Base-by-base conservation (phyloP, 2,888 invertebrate genomes). In the Mimumesa dahlbomi region DNA sequence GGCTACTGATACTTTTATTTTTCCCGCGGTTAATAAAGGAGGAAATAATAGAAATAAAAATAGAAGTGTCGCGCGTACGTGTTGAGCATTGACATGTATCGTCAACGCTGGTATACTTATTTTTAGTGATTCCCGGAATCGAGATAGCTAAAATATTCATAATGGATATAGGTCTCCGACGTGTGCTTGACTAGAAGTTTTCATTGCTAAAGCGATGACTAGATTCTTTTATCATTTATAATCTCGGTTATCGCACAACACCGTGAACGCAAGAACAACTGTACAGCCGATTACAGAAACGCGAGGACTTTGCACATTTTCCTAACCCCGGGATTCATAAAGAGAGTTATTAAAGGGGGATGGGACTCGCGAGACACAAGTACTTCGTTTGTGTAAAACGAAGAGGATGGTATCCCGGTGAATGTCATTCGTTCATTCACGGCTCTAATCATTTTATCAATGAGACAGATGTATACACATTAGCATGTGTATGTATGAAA, bases 111-210 rank as follows among this genome's bases (percentile, higher is more conserved):
- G 38, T 29, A 22, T 50, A 57, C 34, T 61, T 70, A 70, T 52
- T 57, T 57, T 52, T 43, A 52, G 56, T 36, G 31, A 31, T 57
- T 53, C 57, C 25, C 14, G 13, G 46, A 70, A 57, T 61, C 25
- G 25, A 40, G 43, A 40, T 21, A 45, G 22, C 54, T 54, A 11
- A 59, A 50, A 45, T 18, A 59, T 59, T 31, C 31, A 58, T 38
- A 31, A 29, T 36, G 38, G 6, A 43, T 45, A 53, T 54, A 59
- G 18, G 38, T 43, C n/a, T n/a, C 9, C 25, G 21, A 46, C n/a
- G n/a, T n/a, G n/a, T n/a, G n/a, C n/a, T 48, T 19, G 13, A 11
- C 19, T 53, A 40, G 45, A 53, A 22, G 11, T 38, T 36, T n/a
- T 40, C 29, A 18, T 54, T 29, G 16, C 19, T 22, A 11, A 16